Percentiles rank a stretch among this genome's conserved stretches.
Evolutionary conservation across 2,888 invertebrate genomes (phyloP).

Genomic region (Isotomurus palustris): DNA sequence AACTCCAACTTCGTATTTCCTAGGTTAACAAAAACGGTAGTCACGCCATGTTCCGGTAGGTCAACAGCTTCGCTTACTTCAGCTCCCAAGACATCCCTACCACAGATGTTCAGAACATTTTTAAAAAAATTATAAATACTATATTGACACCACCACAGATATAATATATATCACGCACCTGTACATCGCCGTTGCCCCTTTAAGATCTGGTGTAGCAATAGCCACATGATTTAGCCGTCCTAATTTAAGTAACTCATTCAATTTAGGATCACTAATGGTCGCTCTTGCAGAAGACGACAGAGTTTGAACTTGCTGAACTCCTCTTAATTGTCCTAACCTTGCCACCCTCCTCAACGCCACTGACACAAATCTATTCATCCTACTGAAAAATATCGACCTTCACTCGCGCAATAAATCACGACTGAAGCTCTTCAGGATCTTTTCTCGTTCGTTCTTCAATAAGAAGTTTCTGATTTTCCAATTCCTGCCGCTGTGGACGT

Average conservation of each 20-base stretch:
- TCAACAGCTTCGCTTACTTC: conserved; percentile 52
- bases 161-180: no score
- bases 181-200: conserved; percentile 54
- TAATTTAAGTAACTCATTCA: conserved; percentile 49
- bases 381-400: no score
- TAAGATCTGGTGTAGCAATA: conserved; percentile 56
- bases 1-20: conserved; percentile 60
- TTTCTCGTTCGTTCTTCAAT: conserved; percentile 50
- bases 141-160: neutral
- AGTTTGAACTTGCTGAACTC: neutral
- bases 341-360: neutral
- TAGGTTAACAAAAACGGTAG: conserved; percentile 59
- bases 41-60: conserved; percentile 58
- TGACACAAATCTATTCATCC: neutral
- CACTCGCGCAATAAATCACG: conserved; percentile 1
- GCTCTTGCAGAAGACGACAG: neutral
- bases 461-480: conserved; percentile 52
- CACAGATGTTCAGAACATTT: neutral
- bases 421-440: conserved; percentile 20
- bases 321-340: neutral
- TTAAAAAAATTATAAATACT: neutral
- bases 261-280: neutral
- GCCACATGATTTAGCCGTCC: conserved; percentile 60
- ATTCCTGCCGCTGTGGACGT: conserved; percentile 51
- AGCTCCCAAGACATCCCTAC: conserved; percentile 55